phyloP scores from a whole-genome alignment of 2,888 invertebrate species.

The Caenorhabditis sp. region DNA sequence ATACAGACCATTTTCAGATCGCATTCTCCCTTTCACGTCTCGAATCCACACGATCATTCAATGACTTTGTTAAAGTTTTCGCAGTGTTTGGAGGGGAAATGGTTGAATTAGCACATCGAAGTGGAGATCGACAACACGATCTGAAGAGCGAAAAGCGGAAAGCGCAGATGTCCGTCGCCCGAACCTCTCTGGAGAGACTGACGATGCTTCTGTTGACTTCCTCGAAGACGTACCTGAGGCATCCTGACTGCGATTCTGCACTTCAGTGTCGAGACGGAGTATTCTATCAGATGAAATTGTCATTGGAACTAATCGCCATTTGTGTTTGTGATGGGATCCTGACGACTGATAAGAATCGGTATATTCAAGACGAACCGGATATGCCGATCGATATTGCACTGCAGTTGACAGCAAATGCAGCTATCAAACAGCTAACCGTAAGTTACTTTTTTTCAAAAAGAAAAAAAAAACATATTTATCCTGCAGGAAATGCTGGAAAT shows the following conservation, averaged over 20 bases:
- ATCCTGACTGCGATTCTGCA: conserved; percentile 94
- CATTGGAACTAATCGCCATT: conserved; percentile 97
- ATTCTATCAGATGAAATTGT: conserved; percentile 94
- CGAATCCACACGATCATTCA: conserved; percentile 86
- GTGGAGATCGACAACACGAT: conserved; percentile 88
- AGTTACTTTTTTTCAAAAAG: too few species aligned
- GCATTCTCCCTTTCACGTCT: conserved; percentile 84
- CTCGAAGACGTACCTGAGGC: conserved; percentile 95
- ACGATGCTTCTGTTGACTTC: conserved; percentile 97
- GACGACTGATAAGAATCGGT: conserved; percentile 80
- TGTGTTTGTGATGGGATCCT: conserved; percentile 97
- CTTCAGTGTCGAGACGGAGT: conserved; percentile 97
- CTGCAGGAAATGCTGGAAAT: conserved; percentile 89
- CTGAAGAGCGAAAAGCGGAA: conserved; percentile 91
- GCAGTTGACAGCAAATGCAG: conserved; percentile 87
- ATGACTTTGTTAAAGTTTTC: conserved; percentile 98
- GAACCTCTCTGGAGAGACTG: conserved; percentile 88
- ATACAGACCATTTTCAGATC: conserved; percentile 83
- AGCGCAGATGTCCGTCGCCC: conserved; percentile 96
- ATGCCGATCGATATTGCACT: conserved; percentile 84
- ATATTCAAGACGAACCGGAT: conserved; percentile 70
- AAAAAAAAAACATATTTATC: not conserved
- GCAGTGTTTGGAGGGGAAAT: conserved; percentile 98
- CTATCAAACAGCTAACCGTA: conserved; percentile 90
- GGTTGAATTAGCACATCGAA: conserved; percentile 97